Base-by-base conservation (phyloP, 1,140 invertebrate species). In the Drosophila ficusphila region DNA sequence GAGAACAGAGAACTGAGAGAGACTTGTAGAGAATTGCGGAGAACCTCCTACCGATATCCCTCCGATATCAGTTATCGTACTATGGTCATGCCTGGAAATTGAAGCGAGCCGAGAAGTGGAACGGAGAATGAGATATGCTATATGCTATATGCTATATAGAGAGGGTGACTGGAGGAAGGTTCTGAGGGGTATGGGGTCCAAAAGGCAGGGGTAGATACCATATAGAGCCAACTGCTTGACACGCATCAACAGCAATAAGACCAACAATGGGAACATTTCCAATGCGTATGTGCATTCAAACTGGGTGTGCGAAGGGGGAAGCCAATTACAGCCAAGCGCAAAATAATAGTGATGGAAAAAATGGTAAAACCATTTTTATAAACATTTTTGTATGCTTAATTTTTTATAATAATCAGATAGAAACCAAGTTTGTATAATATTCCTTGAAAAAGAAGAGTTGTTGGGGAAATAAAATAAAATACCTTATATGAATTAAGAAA, bases 61-160 rank as follows among this genome's bases (percentile, higher is more conserved):
- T 47, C 21, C 34, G 65, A 76, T 76, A 76, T 77, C 67, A 76
- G 76, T 77, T 77, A 77, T 77, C 75, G 76, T 71, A 65, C 58
- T 76, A 76, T n/a, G n/a, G n/a, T n/a, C n/a, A 77, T 76, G 75
- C 67, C 57, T 49, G 72, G 53, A 76, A 76, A 76, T 76, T 75
- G 71, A 75, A 69, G 27, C 47, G 64, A 57, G 46, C 3, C 42
- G n/a, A 25, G 18, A 38, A 51, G 25, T 38, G 31, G 14, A 41
- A 34, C 23, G 41, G 41, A 44, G 41, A 44, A 38, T 38, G 8
- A 9, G 27, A 29, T 29, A 29, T 9, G 2, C n/a, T n/a, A n/a
- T 11, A 11, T 18, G 34, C 3, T 9, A 16, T 18, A 11, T 18
- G 16, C 8, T 1, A 42, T 36, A 44, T 9, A 27, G 1, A 7